Conservation (phyloP, 2,888 invertebrate species). For the Tridacna crocea region DNA sequence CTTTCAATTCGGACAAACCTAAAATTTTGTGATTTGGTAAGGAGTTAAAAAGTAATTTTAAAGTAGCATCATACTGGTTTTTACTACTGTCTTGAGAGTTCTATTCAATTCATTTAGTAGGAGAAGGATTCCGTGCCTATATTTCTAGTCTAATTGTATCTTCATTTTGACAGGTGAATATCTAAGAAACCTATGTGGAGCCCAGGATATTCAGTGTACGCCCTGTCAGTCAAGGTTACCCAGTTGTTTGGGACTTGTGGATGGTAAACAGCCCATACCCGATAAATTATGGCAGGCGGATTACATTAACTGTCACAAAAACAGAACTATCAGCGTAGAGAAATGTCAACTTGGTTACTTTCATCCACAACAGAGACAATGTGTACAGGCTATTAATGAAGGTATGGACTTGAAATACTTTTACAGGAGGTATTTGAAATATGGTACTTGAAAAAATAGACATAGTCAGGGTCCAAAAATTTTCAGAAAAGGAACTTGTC, state of each 20-base stretch:
- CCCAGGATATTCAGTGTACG: constrained; percentile 46
- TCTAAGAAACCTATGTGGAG: constrained; percentile 60
- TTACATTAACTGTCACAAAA: constrained; percentile 53
- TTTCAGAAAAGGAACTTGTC: too few species aligned
- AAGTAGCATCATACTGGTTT: too few species aligned
- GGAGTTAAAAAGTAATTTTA: too few species aligned
- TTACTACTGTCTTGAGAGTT: too few species aligned
- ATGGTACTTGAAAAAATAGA: too few species aligned
- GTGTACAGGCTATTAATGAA: constrained; percentile 35
- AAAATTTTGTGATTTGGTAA: too few species aligned
- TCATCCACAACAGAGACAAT: constrained; percentile 54
- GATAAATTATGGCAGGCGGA: constrained; percentile 41
- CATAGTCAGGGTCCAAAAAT: too few species aligned
- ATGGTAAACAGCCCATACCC: constrained; percentile 58
- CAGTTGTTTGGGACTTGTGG: constrained; percentile 57
- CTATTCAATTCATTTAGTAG: too few species aligned
- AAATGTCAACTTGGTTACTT: constrained; percentile 68
- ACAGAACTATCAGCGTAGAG: constrained; percentile 59
- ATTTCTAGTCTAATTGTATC: too few species aligned
- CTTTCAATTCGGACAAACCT: too few species aligned
- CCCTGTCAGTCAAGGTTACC: constrained; percentile 63
- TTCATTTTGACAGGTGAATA: constrained; percentile 61
- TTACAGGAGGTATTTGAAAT: too few species aligned
- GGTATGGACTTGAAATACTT: constrained; percentile 20
- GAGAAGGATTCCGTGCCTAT: too few species aligned